Conservation (phyloP, 2,113 vertebrate species). For the Chloebia gouldiae region DNA sequence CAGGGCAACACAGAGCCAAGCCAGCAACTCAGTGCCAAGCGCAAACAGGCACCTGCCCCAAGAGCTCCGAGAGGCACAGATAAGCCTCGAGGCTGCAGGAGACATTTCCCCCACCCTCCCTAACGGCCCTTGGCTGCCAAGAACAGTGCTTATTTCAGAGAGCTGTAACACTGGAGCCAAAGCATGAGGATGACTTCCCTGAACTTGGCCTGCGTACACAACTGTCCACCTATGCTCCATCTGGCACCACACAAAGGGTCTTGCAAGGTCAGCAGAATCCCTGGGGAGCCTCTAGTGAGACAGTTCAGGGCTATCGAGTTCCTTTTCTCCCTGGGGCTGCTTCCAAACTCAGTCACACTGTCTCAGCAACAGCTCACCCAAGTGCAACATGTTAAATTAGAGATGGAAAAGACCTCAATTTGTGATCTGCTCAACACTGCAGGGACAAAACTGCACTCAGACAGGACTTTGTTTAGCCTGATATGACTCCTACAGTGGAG, state of each 20-base stretch:
- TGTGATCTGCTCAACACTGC: not conserved
- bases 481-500: not conserved
- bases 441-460: not conserved
- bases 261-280: slow-evolving; percentile 25
- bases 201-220: not conserved
- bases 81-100: slow-evolving; percentile 22
- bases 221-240: not conserved
- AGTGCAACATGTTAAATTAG: not conserved
- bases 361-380: not conserved
- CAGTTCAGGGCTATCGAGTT: not conserved
- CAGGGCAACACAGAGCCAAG: not conserved
- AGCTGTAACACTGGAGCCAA: not conserved
- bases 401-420: not conserved
- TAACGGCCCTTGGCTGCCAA: not conserved
- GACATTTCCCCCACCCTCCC: not conserved
- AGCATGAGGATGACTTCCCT: not conserved
- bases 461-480: not conserved
- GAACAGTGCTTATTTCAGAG: slow-evolving; percentile 23
- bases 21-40: not conserved
- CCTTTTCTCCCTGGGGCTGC: not conserved
- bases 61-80: slow-evolving; percentile 29
- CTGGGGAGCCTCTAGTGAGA: not conserved
- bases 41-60: slow-evolving; percentile 27
- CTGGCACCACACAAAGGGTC: not conserved
- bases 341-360: not conserved